Evolutionary conservation across 92 coral and sea anemone species (phyloP).

Genomic region (Actinostola sp.): DNA sequence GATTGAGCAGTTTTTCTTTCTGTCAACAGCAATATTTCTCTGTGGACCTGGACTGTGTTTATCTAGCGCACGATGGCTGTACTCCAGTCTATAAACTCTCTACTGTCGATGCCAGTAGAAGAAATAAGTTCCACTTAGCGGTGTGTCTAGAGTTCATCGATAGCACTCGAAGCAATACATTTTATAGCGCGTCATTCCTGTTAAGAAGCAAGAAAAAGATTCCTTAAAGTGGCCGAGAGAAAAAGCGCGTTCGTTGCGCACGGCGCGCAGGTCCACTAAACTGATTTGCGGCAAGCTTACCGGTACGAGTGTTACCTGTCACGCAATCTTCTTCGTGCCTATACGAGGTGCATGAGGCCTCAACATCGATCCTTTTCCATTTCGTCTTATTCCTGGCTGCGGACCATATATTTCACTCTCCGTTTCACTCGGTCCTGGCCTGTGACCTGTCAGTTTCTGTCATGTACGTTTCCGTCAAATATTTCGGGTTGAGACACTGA

Average conservation of each 20-base stretch:
- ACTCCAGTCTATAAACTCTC: constrained; percentile 95
- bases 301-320: too few species aligned
- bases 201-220: constrained; percentile 62
- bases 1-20: not conserved
- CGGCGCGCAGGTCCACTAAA: too few species aligned
- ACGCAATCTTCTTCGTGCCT: too few species aligned
- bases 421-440: too few species aligned
- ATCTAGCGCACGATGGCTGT: constrained; percentile 59
- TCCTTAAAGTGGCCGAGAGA: not conserved
- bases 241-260: not conserved
- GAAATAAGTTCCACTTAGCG: constrained; percentile 81
- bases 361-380: too few species aligned
- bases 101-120: constrained; percentile 87
- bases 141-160: constrained; percentile 71
- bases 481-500: too few species aligned
- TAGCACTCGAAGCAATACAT: constrained; percentile 70
- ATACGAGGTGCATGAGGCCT: too few species aligned
- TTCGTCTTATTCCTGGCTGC: too few species aligned
- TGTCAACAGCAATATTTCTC: constrained; percentile 76
- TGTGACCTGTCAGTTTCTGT: too few species aligned
- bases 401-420: too few species aligned
- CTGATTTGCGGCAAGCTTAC: too few species aligned
- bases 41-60: constrained; percentile 90
- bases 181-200: constrained; percentile 71
- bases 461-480: too few species aligned